Percentiles rank a stretch among this genome's conserved stretches.
Conservation (phyloP, 2,797 vertebrate species). For the Xiphophorus birchmanni region DNA sequence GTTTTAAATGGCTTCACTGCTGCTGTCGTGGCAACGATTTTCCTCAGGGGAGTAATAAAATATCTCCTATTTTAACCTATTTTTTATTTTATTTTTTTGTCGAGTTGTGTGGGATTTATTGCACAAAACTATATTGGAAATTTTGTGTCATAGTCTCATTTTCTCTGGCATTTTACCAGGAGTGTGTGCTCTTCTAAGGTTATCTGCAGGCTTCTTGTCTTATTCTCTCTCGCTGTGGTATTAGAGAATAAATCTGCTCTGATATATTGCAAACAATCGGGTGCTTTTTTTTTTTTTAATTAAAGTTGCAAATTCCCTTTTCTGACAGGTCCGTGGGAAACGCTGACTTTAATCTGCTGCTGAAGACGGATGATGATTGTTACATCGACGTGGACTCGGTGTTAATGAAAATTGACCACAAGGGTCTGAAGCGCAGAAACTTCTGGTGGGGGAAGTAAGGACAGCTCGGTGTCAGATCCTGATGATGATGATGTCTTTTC, state of each 20-base stretch:
- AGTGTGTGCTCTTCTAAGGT: constrained; percentile 1
- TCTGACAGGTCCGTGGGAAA: constrained; percentile 88
- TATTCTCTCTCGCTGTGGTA: constrained; percentile 23
- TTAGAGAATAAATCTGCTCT: constrained; percentile 54
- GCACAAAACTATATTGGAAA: neutral
- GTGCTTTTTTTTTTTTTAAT: constrained; percentile 61
- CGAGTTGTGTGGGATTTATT: neutral
- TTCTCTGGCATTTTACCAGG: neutral
- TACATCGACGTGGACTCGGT: constrained; percentile 92
- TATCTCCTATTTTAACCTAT: neutral
- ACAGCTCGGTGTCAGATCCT: neutral
- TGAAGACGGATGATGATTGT: constrained; percentile 98
- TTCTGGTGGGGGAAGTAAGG: constrained; percentile 99
- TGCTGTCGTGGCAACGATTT: neutral
- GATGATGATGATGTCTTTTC: neutral
- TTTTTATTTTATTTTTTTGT: neutral
- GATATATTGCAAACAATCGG: constrained; percentile 38
- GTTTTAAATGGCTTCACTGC: neutral
- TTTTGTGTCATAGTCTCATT: neutral
- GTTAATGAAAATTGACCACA: constrained; percentile 87
- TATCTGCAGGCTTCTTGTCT: constrained; percentile 34
- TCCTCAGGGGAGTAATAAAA: neutral
- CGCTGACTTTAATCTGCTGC: constrained; percentile 87
- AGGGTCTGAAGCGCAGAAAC: constrained; percentile 84
- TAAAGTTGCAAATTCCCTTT: constrained; percentile 58